A percentile compares a stretch with the other conserved stretches of the same genome.
Conservation (phyloP, 2,113 vertebrate species). For the Corapipo altera region DNA sequence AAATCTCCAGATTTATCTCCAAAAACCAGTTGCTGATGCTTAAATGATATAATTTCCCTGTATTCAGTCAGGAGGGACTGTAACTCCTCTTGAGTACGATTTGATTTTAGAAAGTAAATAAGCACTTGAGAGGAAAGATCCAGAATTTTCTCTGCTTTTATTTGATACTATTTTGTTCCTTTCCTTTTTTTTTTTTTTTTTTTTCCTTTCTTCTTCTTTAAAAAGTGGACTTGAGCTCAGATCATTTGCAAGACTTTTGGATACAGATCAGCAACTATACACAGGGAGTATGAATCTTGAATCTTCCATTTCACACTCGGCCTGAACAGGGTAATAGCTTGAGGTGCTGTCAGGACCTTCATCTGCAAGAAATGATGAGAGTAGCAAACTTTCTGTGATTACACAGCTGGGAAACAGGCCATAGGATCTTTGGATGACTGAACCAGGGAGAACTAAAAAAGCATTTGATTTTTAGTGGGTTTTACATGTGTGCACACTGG, state of each 20-base stretch:
- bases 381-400: conserved; percentile 54
- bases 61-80: not conserved
- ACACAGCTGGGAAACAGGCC: conserved; percentile 20
- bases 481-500: not conserved
- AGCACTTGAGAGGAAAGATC: not conserved
- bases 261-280: conserved; percentile 46
- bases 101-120: not conserved
- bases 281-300: conserved; percentile 36
- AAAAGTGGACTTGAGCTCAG: not conserved
- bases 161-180: not conserved
- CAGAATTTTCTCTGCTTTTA: not conserved
- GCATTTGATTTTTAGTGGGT: conserved; percentile 13
- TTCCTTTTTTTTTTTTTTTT: not conserved
- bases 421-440: conserved; percentile 27
- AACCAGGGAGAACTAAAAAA: not conserved
- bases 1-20: not conserved
- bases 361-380: conserved; percentile 48
- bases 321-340: conserved; percentile 52
- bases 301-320: conserved; percentile 58
- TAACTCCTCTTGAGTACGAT: not conserved
- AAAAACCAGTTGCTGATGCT: not conserved
- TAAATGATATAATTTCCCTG: not conserved
- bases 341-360: conserved; percentile 58
- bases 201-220: not conserved
- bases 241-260: conserved; percentile 51